Evolutionary conservation across 2,113 vertebrate genomes (phyloP), one percentile per base, ranked within the genome.

Genomic region (Dinomys branickii): DNA sequence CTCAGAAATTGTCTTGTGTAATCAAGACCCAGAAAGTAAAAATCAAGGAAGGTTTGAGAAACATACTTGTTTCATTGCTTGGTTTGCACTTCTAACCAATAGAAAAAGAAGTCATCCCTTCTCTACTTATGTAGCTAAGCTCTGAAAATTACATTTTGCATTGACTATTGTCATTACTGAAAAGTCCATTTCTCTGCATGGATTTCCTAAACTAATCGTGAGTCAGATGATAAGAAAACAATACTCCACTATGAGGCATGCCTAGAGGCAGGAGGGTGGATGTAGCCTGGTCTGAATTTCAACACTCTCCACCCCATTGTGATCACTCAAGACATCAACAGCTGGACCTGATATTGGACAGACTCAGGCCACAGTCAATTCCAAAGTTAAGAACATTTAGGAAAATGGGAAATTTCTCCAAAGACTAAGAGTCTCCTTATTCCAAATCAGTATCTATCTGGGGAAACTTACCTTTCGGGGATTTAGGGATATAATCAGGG

Each of bases 121-220:
- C 12, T 94, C 13, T 91, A 50, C 56, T 92, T 22, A 88, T 82
- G 63, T 3, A 90, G 7, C 65, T 78, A 73, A 22, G 41, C 33
- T 44, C 28, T 95, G 47, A 93, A 97, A 97, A 96, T 63, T 97
- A 26, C 7, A 50, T 81, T 97, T 98, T 88, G 95, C 41, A 0
- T 61, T 8, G 67, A 2, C 35, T 65, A 22, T 90, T 90, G 11
- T 58, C 80, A 77, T 4, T 84, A 59, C 35, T 97, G 41, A 94
- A 97, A 95, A 96, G 85, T 94, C 96, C 19, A 30, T 96, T n/a
- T 0, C 93, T 95, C 38, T 38, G 33, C 20, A 63, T 92, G 86
- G 73, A 90, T 82, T 94, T 96, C 5, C 50, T 89, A 85, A 97
- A 77, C 33, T 33, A 91, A 38, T 88, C 24, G 44, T 12, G 3